These are phyloP conservation scores for Mormyrops attenuatus DNA, from an alignment of 2,797 vertebrate species.

Conservation along the genomic window DNA sequence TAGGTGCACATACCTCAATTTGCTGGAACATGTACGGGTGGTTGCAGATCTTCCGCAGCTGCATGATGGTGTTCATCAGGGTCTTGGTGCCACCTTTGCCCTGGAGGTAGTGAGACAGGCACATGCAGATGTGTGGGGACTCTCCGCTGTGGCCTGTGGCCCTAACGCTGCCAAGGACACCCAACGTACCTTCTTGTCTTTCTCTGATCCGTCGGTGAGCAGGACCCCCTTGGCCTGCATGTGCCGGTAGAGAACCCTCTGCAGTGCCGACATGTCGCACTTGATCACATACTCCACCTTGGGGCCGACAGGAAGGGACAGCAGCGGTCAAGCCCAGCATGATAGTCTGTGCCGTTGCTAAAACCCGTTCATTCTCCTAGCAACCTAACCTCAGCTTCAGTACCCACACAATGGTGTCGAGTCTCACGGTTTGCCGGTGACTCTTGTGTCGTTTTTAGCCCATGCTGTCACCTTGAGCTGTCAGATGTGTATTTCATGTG, in stretches of 20 bases:
- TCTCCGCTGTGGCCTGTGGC: neutral
- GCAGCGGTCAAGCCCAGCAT: neutral
- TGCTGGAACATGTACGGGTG: conserved; percentile 98
- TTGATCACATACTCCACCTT: conserved; percentile 93
- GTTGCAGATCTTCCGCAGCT: conserved; percentile 95
- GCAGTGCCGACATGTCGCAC: conserved; percentile 92
- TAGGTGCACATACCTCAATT: conserved; percentile 61
- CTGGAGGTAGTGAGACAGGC: conserved; percentile 46
- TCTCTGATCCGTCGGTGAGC: conserved; percentile 90
- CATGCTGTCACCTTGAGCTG: neutral
- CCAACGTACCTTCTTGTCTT: conserved; percentile 85
- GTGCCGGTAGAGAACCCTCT: conserved; percentile 88
- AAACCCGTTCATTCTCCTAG: neutral
- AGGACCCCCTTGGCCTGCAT: conserved; percentile 97
- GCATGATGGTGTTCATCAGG: conserved; percentile 97
- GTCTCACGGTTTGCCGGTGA: neutral
- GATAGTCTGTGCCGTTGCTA: neutral
- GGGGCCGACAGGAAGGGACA: neutral
- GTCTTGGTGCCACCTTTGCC: conserved; percentile 95
- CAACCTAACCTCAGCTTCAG: neutral
- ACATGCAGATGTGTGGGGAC: neutral
- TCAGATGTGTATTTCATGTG: neutral
- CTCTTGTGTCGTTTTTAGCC: neutral
- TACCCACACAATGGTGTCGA: neutral
- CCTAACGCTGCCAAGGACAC: neutral